Base-by-base conservation (phyloP, 2,797 vertebrate species). In the Hoplostethus mediterraneus region DNA sequence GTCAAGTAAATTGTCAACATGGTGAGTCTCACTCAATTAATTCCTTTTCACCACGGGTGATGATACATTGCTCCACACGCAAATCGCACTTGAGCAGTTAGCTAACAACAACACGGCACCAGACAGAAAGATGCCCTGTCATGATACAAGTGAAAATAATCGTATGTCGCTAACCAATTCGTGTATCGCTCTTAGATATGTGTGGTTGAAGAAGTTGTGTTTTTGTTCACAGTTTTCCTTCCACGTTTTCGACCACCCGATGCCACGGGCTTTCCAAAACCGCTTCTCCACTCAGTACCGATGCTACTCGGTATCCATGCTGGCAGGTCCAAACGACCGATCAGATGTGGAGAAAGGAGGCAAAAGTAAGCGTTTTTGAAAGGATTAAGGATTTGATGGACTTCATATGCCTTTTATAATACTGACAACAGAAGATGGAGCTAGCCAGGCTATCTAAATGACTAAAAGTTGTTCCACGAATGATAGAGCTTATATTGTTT, bases 331-430 rank as follows among this genome's bases (percentile, higher is more conserved):
- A 56, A 99, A 98, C 87, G 98, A 99, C 94, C 96, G 98, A 70
- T 99, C 98, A 40, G 98, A 99, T 84, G 98, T 99, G 90, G 98
- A 99, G 92, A 99, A 99, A 95, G 98, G 98, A 93, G 98, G 98
- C 88, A 99, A 99, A 96, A 99, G 98, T 99, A 93, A 70, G 83
- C 40, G 0, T 5, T 33, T 21, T 33, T 4, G 6, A 38, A 10
- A 12, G n/a, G 28, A 12, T 3, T 14, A 44, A 12, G 21, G 17
- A 2, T 25, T 28, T 53, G 9, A 38, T 13, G 21, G 10, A 31
- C 47, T 38, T 51, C 13, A 3, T 44, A 14, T 5, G 12, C 14
- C 13, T 21, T 52, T 16, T 13, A 13, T 33, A 13, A 30, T 56
- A 16, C 12, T 53, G 52, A 12, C 30, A 16, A n/a, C 54, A 14